phyloP scores from a whole-genome alignment of 2,888 invertebrate genomes.

The Adelognathus sp. region DNA sequence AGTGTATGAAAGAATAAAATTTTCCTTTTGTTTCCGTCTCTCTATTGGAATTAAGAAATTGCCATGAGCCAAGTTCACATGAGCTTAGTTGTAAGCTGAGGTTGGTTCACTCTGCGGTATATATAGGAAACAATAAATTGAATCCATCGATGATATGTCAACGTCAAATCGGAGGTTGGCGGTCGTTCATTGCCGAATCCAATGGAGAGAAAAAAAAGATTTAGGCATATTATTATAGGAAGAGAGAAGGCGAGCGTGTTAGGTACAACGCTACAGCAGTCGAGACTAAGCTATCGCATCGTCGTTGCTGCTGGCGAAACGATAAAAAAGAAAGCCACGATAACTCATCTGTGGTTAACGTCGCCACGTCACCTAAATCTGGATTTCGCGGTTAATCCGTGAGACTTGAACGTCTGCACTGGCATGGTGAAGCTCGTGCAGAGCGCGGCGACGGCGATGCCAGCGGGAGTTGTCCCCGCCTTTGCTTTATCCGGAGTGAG shows the following conservation, averaged over 20 bases:
- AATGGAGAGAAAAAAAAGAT: slow-evolving; percentile 4
- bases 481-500: slow-evolving; percentile 29
- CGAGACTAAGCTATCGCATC: not conserved
- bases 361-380: slow-evolving; percentile 51
- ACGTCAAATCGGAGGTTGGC: too few relatives aligned
- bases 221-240: slow-evolving; percentile 44
- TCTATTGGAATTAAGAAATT: too few relatives aligned
- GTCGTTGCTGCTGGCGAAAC: not conserved
- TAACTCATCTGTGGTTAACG: slow-evolving; percentile 50
- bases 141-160: too few relatives aligned
- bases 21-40: too few relatives aligned
- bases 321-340: slow-evolving; percentile 40
- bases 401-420: slow-evolving; percentile 52
- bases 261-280: not conserved
- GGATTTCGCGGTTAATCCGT: slow-evolving; percentile 58
- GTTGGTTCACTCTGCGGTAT: too few relatives aligned
- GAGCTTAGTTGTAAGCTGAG: too few relatives aligned
- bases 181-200: too few relatives aligned
- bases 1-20: too few relatives aligned
- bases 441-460: not conserved
- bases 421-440: not conserved
- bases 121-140: too few relatives aligned
- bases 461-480: slow-evolving; percentile 18
- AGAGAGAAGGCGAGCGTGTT: not conserved
- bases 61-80: too few relatives aligned